Conservation (phyloP, 2,113 vertebrate genomes). For the Dicrurus megarhynchus region DNA sequence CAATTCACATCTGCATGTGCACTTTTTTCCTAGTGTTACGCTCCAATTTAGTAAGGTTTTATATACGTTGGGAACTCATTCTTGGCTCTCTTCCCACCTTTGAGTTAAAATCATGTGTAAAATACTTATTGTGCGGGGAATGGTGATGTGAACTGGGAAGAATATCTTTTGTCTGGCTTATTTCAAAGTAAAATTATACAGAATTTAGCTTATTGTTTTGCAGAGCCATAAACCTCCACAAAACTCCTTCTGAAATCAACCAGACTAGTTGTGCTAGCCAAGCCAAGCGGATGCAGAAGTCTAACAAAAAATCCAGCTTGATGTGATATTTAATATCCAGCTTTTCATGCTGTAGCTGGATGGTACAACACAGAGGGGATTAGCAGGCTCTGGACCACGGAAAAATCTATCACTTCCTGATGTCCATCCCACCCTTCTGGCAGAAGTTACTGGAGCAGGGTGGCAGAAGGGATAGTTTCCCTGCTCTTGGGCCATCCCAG, state of each 20-base stretch:
- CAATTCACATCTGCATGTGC: background rate
- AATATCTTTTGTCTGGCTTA: constrained; percentile 11
- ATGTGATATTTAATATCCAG: background rate
- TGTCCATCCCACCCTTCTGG: background rate
- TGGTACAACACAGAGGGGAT: background rate
- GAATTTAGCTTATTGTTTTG: constrained; percentile 5
- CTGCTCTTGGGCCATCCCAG: background rate
- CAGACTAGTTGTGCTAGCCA: background rate
- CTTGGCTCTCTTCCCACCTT: background rate
- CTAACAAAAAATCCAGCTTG: background rate
- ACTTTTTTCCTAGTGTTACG: background rate
- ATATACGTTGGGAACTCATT: background rate
- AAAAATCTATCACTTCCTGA: background rate
- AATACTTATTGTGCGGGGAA: constrained; percentile 1
- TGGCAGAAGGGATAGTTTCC: background rate
- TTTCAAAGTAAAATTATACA: constrained; percentile 19
- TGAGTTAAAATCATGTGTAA: background rate
- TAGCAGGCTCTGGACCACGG: background rate
- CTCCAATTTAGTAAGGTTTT: constrained; percentile 1
- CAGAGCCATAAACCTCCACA: background rate
- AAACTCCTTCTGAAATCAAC: constrained; percentile 10
- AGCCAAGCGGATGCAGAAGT: background rate
- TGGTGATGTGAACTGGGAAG: background rate
- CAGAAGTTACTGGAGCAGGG: background rate
- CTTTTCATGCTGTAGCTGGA: background rate